Base-by-base conservation (phyloP, 2,113 vertebrate genomes). In the Uria aalge region DNA sequence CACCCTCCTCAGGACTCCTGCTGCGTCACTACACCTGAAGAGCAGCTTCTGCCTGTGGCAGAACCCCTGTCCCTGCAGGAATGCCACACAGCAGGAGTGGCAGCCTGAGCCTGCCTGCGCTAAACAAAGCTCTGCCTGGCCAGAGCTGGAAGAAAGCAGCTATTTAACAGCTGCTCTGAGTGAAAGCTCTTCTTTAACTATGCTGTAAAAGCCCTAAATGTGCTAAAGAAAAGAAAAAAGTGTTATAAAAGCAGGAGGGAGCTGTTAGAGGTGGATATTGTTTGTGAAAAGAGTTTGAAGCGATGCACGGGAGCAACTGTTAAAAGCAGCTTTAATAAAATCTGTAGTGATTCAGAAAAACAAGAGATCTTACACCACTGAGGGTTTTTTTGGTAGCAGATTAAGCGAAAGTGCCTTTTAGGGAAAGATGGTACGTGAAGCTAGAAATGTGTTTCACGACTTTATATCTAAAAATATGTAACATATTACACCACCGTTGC, bases 311-410 rank as follows among this genome's bases (percentile, higher is more conserved):
- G 30, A 74, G 53, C 73, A 96, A 95, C 71, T 88, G 86, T 94
- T 94, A 90, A 92, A 96, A 98, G 96, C 96, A 97, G 96, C 95
- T 98, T 98, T 98, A 98, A 98, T 98, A 97, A 98, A 96, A 88
- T 47, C 24, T 75, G 89, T 94, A 98, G 90, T 97, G 94, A 95
- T 80, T 97, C 71, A 86, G 90, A 85, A 94, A 92, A 82, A 67
- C 48, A 89, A 59, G 21, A 79, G 45, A 84, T 75, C 48, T 75
- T 68, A 95, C 63, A 94, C 85, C 60, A 66, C 62, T 71, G 71
- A 50, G 45, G 32, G 53, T 2, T 91, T 2, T 91, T 90, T 3
- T 48, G 78, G 92, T 81, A 96, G 88, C 75, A 72, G 78, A 27
- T 14, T 84, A 78, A 85, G 69, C 79, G 71, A 27, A 96, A 97